Evolutionary conservation across 2,113 vertebrate genomes (phyloP).

Genomic region (Holacanthus passer): DNA sequence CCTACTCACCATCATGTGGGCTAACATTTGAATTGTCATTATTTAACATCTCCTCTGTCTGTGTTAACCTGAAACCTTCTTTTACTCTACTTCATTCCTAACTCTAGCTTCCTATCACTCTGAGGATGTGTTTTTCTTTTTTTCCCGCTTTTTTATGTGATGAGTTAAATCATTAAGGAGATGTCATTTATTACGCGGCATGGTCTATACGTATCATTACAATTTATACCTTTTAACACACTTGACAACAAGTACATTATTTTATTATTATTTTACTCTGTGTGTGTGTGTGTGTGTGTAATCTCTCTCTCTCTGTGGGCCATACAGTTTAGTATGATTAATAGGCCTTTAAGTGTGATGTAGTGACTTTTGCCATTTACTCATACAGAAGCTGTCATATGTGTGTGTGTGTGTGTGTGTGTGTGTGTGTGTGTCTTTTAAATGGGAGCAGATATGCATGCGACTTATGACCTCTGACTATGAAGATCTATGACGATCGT

Average conservation of each 20-base stretch:
- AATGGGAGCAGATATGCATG: neutral
- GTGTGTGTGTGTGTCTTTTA: neutral
- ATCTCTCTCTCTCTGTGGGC: neutral
- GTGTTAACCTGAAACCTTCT: neutral
- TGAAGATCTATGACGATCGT: slow-evolving; percentile 34
- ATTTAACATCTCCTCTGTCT: neutral
- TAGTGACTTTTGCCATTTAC: slow-evolving; percentile 21
- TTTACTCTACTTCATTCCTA: neutral
- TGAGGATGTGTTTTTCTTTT: neutral
- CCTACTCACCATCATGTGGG: too few species aligned
- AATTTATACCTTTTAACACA: slow-evolving; percentile 9
- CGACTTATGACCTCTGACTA: slow-evolving; percentile 16
- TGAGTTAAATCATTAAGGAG: neutral
- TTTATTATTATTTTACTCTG: neutral
- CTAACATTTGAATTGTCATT: too few species aligned
- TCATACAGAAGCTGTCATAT: slow-evolving; percentile 5
- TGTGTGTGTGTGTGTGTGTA: neutral
- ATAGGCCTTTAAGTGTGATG: slow-evolving; percentile 46
- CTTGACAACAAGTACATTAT: neutral
- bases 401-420: slow-evolving; percentile 14
- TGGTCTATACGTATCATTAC: neutral
- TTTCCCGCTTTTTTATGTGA: neutral
- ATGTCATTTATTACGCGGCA: neutral
- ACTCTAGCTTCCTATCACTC: neutral
- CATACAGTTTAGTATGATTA: slow-evolving; percentile 40